These are phyloP conservation scores for Orycteropus afer DNA, from an alignment of 2,113 vertebrate genomes.

Conservation along the genomic window DNA sequence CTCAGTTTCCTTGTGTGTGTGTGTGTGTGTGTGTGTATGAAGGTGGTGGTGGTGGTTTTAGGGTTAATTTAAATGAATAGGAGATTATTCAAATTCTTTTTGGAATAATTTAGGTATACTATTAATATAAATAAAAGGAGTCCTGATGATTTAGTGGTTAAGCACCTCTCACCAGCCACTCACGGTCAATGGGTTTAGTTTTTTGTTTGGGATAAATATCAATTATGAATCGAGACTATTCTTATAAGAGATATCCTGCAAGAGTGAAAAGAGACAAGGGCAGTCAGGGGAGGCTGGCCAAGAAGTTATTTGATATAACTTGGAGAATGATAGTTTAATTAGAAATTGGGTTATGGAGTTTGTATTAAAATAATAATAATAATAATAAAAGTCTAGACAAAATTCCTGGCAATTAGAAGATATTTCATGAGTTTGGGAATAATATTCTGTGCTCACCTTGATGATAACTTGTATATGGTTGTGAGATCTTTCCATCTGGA, in stretches of 20 bases:
- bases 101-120: neutral
- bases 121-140: neutral
- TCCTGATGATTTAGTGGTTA: neutral
- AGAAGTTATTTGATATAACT: neutral
- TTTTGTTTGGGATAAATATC: neutral
- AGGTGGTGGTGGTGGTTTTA: neutral
- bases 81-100: neutral
- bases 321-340: neutral
- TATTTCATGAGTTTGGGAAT: neutral
- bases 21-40: neutral
- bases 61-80: neutral
- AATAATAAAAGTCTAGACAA: neutral
- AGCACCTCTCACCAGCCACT: neutral
- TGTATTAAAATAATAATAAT: neutral
- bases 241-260: neutral
- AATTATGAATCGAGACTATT: neutral
- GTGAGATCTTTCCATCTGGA: neutral
- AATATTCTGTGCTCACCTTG: neutral
- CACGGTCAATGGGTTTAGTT: neutral
- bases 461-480: neutral
- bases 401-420: neutral
- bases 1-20: neutral
- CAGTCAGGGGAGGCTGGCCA: neutral
- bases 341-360: neutral
- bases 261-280: neutral